Evolutionary conservation across 2,797 vertebrate genomes (phyloP), one percentile per base, ranked within the genome.

Genomic region (Rhynchotus rufescens): DNA sequence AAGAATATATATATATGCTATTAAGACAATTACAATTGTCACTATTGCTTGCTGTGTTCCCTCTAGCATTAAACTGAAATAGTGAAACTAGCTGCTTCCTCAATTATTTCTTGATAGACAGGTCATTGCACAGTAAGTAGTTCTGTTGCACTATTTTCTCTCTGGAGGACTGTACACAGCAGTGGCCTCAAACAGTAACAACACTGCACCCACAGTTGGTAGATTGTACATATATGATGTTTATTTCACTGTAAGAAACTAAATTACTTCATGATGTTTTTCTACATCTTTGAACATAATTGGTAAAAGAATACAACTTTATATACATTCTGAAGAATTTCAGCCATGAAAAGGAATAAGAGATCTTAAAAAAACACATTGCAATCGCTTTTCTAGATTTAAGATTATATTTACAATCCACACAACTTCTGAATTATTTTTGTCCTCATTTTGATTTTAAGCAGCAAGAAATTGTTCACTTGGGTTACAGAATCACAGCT

Each of bases 181-280:
- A 89, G 78, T 74, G 72, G 86, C 94, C 62, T 62, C 32, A 62
- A 94, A 84, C 54, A 67, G 28, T 84, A 95, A 94, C 85, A 80
- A 71, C 72, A 86, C 61, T 73, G 38, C 76, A 80, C 92, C 86
- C 71, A 49, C 92, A 81, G 60, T 88, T 38, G 69, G 83, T 79
- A 77, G 81, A 92, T 92, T 80, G 82, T 91, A 87, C 91, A 89
- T 94, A 96, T 92, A 87, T 86, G 84, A 87, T 77, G 86, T 60
- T 91, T 94, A 40, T 86, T 75, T 44, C 44, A 62, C 76, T 84
- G 13, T 13, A n/a, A 67, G 59, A 88, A 83, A 20, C 38, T 54
- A 9, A 40, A 68, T 92, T n/a, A 15, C 42, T 88, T 89, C 92
- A 86, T 80, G 20, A 32, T 78, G 80, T 93, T 87, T 88, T 80